Evolutionary conservation across 2,113 vertebrate genomes (phyloP).

Genomic region (Romanogobio albipinnatus): DNA sequence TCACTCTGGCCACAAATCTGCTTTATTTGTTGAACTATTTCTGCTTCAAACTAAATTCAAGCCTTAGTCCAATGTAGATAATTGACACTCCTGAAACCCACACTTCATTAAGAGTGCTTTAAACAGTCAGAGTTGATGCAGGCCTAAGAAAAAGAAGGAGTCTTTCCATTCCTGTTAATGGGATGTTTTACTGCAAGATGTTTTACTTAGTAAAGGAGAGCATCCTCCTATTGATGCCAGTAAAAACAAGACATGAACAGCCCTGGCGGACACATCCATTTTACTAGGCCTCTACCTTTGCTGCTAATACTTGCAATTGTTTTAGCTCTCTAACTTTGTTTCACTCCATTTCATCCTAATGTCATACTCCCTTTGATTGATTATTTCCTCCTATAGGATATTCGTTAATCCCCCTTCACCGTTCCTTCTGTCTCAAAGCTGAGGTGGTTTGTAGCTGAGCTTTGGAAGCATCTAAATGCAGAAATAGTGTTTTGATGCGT

Average conservation of each 20-base stretch:
- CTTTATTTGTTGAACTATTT: not conserved
- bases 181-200: not conserved
- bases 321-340: not conserved
- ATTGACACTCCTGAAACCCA: not conserved
- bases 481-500: not conserved
- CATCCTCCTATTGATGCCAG: not conserved
- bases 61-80: not conserved
- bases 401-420: not conserved
- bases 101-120: not conserved
- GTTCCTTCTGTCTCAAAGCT: not conserved
- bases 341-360: slow-evolving; percentile 16
- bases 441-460: not conserved
- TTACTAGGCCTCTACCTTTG: not conserved
- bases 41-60: not conserved
- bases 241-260: slow-evolving; percentile 2
- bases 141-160: not conserved
- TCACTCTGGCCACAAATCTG: not conserved
- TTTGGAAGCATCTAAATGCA: not conserved
- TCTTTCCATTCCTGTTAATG: not conserved
- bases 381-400: not conserved
- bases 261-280: not conserved
- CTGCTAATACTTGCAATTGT: not conserved
- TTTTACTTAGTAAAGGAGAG: not conserved
- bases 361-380: slow-evolving; percentile 1
- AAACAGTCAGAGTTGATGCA: not conserved